Evolutionary conservation across 64 coral and sea anemone genomes (phyloP).

Genomic region (Porites australiensis): DNA sequence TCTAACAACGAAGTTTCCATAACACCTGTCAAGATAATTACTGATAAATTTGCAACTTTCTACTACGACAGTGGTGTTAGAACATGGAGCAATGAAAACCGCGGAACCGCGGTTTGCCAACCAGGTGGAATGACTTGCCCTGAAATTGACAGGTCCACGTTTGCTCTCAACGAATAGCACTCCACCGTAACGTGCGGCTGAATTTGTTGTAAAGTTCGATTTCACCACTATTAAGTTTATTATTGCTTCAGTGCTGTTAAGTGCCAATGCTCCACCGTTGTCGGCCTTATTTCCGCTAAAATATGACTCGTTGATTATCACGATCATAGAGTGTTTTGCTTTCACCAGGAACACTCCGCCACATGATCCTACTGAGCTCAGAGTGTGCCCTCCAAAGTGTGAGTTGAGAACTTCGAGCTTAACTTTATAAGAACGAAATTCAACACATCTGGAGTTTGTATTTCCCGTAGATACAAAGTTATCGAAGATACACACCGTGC

Average conservation of each 20-base stretch:
- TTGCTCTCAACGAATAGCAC: neutral
- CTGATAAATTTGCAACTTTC: neutral
- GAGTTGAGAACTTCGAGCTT: neutral
- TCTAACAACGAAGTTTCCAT: neutral
- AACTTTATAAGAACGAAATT: neutral
- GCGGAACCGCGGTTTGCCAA: neutral
- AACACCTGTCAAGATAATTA: neutral
- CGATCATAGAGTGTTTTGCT: neutral
- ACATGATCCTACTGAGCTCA: no score
- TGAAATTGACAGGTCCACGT: neutral
- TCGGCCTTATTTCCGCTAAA: neutral
- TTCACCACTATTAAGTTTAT: neutral
- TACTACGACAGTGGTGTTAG: neutral
- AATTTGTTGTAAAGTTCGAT: neutral
- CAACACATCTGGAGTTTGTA: neutral
- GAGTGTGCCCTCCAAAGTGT: neutral
- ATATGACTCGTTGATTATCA: neutral
- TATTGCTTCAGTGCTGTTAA: neutral
- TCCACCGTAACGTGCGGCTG: neutral
- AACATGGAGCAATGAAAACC: neutral
- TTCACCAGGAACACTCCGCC: neutral
- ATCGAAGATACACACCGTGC: neutral
- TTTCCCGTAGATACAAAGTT: neutral
- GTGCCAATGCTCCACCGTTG: neutral
- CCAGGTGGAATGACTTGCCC: neutral